A percentile compares a stretch with the other conserved stretches of the same genome.
phyloP scores from a whole-genome alignment of 2,888 invertebrate species.

The Xestobium rufovillosum region DNA sequence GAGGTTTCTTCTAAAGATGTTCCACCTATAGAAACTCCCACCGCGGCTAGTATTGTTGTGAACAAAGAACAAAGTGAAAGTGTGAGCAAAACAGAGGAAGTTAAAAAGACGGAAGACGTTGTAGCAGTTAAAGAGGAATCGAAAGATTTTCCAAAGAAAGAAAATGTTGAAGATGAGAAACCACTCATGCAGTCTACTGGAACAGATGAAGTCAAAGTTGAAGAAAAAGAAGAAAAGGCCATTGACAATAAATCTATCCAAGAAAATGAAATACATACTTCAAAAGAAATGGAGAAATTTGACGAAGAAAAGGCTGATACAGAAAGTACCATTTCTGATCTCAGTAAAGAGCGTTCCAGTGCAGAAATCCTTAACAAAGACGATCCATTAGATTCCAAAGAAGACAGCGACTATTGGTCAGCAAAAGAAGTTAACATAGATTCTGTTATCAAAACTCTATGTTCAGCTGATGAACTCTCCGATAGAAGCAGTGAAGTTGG shows the following conservation, averaged over 20 bases:
- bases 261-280: background rate
- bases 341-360: conserved; percentile 37
- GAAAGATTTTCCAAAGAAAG: conserved; percentile 28
- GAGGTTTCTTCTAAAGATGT: too few relatives aligned
- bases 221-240: conserved; percentile 8
- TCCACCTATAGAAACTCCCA: too few relatives aligned
- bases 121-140: conserved; percentile 22
- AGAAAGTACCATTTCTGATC: conserved; percentile 36
- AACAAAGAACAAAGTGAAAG: conserved; percentile 21
- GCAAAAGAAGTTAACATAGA: conserved; percentile 74
- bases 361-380: conserved; percentile 41
- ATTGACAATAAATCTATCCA: conserved; percentile 1
- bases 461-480: conserved; percentile 45
- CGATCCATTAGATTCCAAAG: conserved; percentile 50
- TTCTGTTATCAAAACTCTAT: conserved; percentile 70
- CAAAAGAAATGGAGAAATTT: conserved; percentile 37
- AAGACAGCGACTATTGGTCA: conserved; percentile 71
- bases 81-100: conserved; percentile 25
- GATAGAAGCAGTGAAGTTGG: conserved; percentile 38
- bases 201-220: conserved; percentile 12
- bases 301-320: conserved; percentile 39
- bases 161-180: conserved; percentile 24
- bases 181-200: conserved; percentile 20
- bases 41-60: too few relatives aligned
- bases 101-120: conserved; percentile 26